phyloP scores from a whole-genome alignment of 2,797 vertebrate species.

The Sebastiscus tertius region DNA sequence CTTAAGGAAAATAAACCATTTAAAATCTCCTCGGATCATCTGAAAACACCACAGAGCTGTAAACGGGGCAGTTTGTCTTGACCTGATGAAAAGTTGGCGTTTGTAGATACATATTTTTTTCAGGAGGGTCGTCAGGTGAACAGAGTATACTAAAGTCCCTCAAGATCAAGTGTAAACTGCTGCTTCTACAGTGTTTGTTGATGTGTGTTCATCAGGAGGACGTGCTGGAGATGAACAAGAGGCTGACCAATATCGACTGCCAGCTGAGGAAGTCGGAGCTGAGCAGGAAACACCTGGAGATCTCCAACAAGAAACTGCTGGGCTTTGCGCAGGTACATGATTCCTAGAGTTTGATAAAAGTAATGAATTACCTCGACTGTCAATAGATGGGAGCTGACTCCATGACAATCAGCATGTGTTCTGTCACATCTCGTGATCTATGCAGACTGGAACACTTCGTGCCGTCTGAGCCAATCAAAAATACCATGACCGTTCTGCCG shows the following conservation, averaged over 20 bases:
- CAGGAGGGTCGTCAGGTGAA: background rate
- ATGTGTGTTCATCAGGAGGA: slow-evolving; percentile 71
- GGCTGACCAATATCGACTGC: slow-evolving; percentile 79
- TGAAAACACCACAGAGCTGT: background rate
- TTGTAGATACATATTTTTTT: background rate
- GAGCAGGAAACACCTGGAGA: slow-evolving; percentile 87
- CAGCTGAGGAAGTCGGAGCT: slow-evolving; percentile 88
- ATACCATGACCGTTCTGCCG: background rate
- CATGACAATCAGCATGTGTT: background rate
- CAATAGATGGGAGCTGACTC: background rate
- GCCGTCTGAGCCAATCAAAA: background rate
- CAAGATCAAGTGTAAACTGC: background rate
- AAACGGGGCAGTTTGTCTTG: background rate
- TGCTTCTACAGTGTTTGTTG: background rate
- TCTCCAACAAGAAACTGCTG: slow-evolving; percentile 90
- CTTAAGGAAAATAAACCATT: too few species aligned
- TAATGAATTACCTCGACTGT: background rate
- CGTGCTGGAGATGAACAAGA: slow-evolving; percentile 82
- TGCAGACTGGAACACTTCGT: background rate
- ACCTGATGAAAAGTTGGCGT: background rate
- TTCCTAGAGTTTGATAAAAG: background rate
- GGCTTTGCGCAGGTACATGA: slow-evolving; percentile 87
- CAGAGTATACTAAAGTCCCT: background rate
- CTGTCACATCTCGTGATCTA: background rate
- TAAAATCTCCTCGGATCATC: too few species aligned